These are phyloP conservation scores for Apotomis turbidana DNA, from an alignment of 2,888 invertebrate species.

Conservation along the genomic window DNA sequence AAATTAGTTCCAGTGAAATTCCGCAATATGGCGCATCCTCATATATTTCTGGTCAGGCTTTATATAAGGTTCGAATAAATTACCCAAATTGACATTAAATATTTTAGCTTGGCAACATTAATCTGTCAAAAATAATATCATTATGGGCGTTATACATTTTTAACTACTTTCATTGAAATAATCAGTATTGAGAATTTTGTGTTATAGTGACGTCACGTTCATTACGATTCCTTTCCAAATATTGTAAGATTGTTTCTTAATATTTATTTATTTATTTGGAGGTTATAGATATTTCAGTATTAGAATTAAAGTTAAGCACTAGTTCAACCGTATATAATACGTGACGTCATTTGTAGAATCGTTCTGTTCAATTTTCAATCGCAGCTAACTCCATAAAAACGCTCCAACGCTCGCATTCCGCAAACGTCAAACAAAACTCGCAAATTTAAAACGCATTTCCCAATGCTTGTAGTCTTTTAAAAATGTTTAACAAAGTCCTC, in stretches of 20 bases:
- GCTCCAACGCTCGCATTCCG: conserved; percentile 8
- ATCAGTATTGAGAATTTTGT: neutral
- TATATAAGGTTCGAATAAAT: no score
- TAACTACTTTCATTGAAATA: neutral
- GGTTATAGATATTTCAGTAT: no score
- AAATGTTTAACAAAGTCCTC: conserved; percentile 79
- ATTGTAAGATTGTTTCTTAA: no score
- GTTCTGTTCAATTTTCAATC: neutral
- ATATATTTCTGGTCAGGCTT: no score
- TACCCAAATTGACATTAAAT: neutral
- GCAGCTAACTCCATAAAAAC: neutral
- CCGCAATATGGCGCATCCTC: no score
- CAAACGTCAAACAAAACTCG: conserved; percentile 35
- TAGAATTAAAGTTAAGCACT: no score
- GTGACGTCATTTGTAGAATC: no score
- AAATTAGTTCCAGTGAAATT: no score
- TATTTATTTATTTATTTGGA: no score
- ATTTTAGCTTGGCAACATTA: neutral
- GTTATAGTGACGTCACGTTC: neutral
- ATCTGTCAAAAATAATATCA: neutral
- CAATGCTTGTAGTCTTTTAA: conserved; percentile 45
- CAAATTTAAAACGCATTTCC: conserved; percentile 17
- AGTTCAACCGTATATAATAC: no score
- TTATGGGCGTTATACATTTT: neutral
- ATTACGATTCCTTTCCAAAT: neutral